Evolutionary conservation across 2,888 invertebrate species (phyloP).

Genomic region (Caenorhabditis sp.): DNA sequence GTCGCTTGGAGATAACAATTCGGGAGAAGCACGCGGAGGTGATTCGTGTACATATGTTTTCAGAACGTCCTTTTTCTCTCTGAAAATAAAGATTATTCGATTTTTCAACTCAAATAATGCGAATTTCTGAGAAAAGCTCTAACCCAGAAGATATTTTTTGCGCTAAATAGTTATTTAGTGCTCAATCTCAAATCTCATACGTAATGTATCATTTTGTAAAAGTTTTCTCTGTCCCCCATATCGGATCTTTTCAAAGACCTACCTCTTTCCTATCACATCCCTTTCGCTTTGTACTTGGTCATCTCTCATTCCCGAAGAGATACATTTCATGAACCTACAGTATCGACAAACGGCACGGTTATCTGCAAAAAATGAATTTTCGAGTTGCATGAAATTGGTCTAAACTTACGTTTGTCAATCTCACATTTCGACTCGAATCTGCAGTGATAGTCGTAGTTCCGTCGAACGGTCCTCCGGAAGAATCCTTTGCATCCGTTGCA

Average conservation of each 20-base stretch:
- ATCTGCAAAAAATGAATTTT: slow-evolving; percentile 63
- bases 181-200: no score
- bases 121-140: background rate
- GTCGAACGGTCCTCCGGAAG: slow-evolving; percentile 76
- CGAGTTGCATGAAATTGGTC: background rate
- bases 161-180: no score
- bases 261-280: slow-evolving; percentile 66
- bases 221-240: no score
- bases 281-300: slow-evolving; percentile 73
- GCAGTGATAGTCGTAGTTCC: slow-evolving; percentile 75
- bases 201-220: no score
- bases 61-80: slow-evolving; percentile 32
- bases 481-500: slow-evolving; percentile 78
- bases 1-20: slow-evolving; percentile 14
- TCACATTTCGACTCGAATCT: slow-evolving; percentile 74
- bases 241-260: no score
- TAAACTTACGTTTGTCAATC: slow-evolving; percentile 75
- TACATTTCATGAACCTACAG: slow-evolving; percentile 76
- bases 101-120: background rate
- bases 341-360: slow-evolving; percentile 78
- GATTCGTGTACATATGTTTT: slow-evolving; percentile 8
- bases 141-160: background rate
- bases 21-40: slow-evolving; percentile 52
- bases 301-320: slow-evolving; percentile 76
- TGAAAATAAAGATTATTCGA: no score